Evolutionary conservation across 2,113 vertebrate genomes (phyloP).

Genomic region (Isichthys henryi): DNA sequence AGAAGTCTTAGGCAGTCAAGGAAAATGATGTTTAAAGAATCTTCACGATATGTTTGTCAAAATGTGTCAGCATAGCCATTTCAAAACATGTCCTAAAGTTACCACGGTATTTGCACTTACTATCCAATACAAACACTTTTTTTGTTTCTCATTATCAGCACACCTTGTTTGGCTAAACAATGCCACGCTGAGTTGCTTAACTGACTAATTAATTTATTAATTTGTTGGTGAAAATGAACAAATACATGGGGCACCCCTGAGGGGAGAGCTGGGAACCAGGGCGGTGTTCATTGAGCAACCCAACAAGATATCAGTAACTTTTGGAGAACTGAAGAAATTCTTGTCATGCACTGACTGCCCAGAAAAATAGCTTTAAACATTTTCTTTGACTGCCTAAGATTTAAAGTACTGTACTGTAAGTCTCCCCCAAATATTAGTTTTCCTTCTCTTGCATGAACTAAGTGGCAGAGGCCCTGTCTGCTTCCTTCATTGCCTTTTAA

Average conservation of each 20-base stretch:
- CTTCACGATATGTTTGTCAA: background rate
- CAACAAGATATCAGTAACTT: too few species aligned
- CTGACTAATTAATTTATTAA: background rate
- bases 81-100: background rate
- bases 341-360: too few species aligned
- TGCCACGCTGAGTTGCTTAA: background rate
- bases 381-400: background rate
- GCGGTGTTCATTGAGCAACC: too few species aligned
- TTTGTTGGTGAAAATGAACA: background rate
- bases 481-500: background rate
- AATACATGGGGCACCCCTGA: background rate
- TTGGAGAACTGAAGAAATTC: too few species aligned
- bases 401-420: background rate
- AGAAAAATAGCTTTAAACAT: background rate
- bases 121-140: background rate
- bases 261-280: too few species aligned
- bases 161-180: background rate
- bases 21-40: background rate
- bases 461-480: background rate
- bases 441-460: background rate
- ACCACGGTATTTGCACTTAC: background rate
- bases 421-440: background rate
- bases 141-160: background rate
- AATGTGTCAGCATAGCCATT: background rate
- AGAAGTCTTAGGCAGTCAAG: background rate